Conservation (phyloP, 2,113 vertebrate genomes). For the Butastur rufipennis region DNA sequence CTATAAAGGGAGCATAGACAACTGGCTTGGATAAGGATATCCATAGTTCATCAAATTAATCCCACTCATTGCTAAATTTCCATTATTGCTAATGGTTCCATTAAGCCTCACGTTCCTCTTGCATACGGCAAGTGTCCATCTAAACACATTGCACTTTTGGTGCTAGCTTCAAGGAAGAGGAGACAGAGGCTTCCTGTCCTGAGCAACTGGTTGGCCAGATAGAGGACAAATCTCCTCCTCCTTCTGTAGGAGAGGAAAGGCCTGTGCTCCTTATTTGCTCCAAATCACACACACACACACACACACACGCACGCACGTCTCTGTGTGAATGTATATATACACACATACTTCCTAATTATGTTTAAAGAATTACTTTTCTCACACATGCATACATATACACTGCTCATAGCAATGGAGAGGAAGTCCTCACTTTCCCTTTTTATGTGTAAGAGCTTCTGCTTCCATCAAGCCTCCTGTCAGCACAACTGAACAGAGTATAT, state of each 20-base stretch:
- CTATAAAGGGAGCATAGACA: not conserved
- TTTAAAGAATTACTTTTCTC: not conserved
- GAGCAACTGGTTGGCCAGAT: not conserved
- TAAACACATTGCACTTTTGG: not conserved
- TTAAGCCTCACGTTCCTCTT: not conserved
- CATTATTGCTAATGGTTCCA: not conserved
- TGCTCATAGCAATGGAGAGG: not conserved
- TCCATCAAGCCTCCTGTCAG: not conserved
- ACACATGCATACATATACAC: not conserved
- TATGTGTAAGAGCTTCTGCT: not conserved
- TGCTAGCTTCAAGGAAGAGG: not conserved
- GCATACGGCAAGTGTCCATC: not conserved
- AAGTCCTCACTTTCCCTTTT: not conserved
- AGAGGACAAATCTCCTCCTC: not conserved
- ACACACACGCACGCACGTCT: fast-evolving
- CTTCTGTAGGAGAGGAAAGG: not conserved
- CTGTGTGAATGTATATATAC: not conserved
- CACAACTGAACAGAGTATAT: not conserved
- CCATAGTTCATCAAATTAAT: not conserved
- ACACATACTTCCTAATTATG: not conserved
- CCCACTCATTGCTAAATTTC: not conserved
- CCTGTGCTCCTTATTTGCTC: not conserved
- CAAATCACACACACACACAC: not conserved
- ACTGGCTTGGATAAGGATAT: not conserved
- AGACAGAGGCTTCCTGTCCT: not conserved